phyloP scores from a whole-genome alignment of 2,113 vertebrate genomes.

The Ctenodactylus gundi region DNA sequence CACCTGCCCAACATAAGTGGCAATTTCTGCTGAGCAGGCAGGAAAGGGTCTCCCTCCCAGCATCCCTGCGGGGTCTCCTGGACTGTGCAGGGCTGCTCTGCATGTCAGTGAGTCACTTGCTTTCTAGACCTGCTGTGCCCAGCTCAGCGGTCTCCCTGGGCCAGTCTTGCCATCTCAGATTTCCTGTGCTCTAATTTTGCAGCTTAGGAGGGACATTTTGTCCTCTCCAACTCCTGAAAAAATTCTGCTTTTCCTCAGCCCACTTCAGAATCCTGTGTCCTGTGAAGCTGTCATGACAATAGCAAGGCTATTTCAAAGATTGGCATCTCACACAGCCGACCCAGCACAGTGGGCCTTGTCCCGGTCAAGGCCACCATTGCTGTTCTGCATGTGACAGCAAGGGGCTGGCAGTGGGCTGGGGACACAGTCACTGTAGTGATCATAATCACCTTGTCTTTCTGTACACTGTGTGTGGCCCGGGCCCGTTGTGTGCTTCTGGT shows the following conservation, averaged over 20 bases:
- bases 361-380: rapidly evolving
- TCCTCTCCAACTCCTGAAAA: not conserved
- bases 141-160: not conserved
- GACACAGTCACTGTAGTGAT: rapidly evolving
- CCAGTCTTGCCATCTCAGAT: not conserved
- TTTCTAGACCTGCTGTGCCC: not conserved
- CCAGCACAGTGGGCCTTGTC: not conserved
- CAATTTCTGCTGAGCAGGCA: not conserved
- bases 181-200: slow-evolving; percentile 6
- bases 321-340: not conserved
- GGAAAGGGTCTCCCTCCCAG: not conserved
- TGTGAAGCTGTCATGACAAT: not conserved
- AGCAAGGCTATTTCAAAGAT: rapidly evolving
- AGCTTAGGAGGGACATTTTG: not conserved
- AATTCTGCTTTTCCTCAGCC: not conserved
- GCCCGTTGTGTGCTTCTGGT: rapidly evolving
- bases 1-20: not conserved
- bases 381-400: not conserved
- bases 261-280: not conserved
- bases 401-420: not conserved
- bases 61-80: rapidly evolving
- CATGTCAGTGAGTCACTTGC: not conserved
- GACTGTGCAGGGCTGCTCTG: not conserved
- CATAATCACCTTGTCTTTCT: rapidly evolving
- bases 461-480: not conserved